Conservation (phyloP, 2,888 invertebrate species). For the Corbicula japonica region DNA sequence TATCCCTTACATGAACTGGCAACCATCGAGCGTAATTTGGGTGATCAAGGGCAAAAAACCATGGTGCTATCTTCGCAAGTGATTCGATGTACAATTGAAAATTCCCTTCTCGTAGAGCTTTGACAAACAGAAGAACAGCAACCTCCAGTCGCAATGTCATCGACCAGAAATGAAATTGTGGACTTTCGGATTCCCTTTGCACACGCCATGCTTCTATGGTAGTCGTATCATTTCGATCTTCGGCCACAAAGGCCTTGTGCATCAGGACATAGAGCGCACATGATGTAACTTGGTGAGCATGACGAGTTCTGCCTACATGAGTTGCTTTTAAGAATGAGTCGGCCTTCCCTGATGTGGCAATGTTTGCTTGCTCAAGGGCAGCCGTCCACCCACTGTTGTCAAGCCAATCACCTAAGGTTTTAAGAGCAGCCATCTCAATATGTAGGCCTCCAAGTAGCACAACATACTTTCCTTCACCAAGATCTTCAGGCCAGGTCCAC, state of each 20-base stretch:
- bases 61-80: slow-evolving; percentile 31
- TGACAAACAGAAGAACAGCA: slow-evolving; percentile 24
- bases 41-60: slow-evolving; percentile 52
- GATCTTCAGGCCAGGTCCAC: slow-evolving; percentile 52
- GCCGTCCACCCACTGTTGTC: slow-evolving; percentile 75
- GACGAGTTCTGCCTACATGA: slow-evolving; percentile 23
- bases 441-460: slow-evolving; percentile 80
- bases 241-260: not conserved
- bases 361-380: slow-evolving; percentile 45
- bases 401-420: slow-evolving; percentile 67
- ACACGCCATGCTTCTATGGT: slow-evolving; percentile 33
- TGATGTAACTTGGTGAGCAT: slow-evolving; percentile 41
- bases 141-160: slow-evolving; percentile 7
- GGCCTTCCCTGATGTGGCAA: slow-evolving; percentile 43
- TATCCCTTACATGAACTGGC: slow-evolving; percentile 68
- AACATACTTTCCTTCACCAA: slow-evolving; percentile 74
- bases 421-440: slow-evolving; percentile 76
- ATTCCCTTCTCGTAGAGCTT: slow-evolving; percentile 40
- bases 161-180: slow-evolving; percentile 34
- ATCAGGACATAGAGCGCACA: slow-evolving; percentile 24
- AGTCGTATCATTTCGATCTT: not conserved
- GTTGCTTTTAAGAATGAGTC: slow-evolving; percentile 47
- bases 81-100: slow-evolving; percentile 38
- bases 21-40: slow-evolving; percentile 72
- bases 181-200: slow-evolving; percentile 1